phyloP scores from a whole-genome alignment of 2,113 vertebrate species.

The Apeltes quadracus region DNA sequence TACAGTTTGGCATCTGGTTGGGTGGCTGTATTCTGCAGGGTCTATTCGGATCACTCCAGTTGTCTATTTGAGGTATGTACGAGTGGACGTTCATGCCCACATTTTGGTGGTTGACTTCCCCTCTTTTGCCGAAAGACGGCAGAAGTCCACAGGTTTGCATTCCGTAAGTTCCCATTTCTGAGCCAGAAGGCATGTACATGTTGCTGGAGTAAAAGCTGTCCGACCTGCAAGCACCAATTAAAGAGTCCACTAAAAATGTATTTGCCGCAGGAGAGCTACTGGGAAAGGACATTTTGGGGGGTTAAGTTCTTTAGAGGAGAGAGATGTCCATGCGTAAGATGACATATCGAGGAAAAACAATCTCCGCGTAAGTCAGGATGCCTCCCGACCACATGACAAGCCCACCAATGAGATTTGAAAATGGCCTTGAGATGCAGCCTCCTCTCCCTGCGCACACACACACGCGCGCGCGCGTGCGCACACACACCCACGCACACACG shows the following conservation, averaged over 20 bases:
- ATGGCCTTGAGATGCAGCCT: constrained; percentile 96
- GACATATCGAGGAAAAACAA: constrained; percentile 99
- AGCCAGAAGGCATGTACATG: constrained; percentile 98
- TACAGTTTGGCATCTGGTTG: constrained; percentile 95
- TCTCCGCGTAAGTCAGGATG: constrained; percentile 95
- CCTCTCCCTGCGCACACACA: constrained; percentile 83
- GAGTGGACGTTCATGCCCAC: constrained; percentile 98
- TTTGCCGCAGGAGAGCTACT: constrained; percentile 98
- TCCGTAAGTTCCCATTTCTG: constrained; percentile 99
- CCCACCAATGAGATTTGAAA: constrained; percentile 99
- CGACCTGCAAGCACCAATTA: constrained; percentile 98
- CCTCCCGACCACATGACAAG: constrained; percentile 98
- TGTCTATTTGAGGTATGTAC: constrained; percentile 99
- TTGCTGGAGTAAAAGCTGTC: constrained; percentile 98
- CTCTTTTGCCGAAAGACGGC: constrained; percentile 98
- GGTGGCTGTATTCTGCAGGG: constrained; percentile 95
- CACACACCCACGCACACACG: constrained; percentile 80
- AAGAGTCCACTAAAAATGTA: constrained; percentile 98
- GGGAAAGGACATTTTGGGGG: constrained; percentile 97
- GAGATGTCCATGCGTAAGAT: constrained; percentile 98
- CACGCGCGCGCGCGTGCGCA: constrained; percentile 62
- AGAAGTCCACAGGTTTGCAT: constrained; percentile 99
- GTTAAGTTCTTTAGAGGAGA: constrained; percentile 93
- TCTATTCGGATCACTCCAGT: constrained; percentile 96
- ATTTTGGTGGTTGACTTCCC: constrained; percentile 95